Base-by-base conservation (phyloP, 2,888 invertebrate species). In the Proisotoma minuta region DNA sequence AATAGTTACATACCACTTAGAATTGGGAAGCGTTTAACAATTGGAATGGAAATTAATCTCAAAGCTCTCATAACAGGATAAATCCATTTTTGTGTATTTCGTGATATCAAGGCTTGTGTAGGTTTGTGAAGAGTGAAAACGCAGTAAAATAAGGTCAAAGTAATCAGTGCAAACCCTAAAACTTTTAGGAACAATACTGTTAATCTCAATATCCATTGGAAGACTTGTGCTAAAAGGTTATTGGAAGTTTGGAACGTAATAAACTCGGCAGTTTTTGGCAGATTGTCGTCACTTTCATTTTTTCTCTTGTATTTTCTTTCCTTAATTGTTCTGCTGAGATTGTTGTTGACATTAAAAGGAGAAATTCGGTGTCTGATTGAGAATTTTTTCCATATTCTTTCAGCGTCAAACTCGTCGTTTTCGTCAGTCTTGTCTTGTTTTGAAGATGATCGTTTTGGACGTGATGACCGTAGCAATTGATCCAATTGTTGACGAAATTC, bases 1-100 rank as follows among this genome's bases (percentile, higher is more conserved):
- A 12, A 60, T 34, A 2, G 2, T 24, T 40, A 12, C 75, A 77
- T 79, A 88, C 90, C 86, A 74, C 86, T 85, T 63, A 88, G 75
- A n/a, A 83, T 80, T 57, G 90, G 89, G 79, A 87, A 89, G 58
- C 82, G 78, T 65, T 84, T 82, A 69, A 91, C 84, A 29, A 91
- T 76, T n/a, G 91, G 91, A 74, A 91, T 83, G 53, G 88, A 85
- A 69, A 88, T 75, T 73, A 84, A 84, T 60, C 91, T 82, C 75
- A 91, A 80, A 27, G 87, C 76, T 74, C 86, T 85, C 78, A 91
- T 82, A 12, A 86, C 86, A 10, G 91, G 91, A 80, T 91, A 89
- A 72, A 91, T 88, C 73, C 85, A 84, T 62, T 87, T 87, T 78
- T 91, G 89, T 24, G 89, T 80, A 78, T 87, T 86, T 76, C 88